phyloP scores from a whole-genome alignment of 2,113 vertebrate species.

The Chaetorhynchus papuensis region DNA sequence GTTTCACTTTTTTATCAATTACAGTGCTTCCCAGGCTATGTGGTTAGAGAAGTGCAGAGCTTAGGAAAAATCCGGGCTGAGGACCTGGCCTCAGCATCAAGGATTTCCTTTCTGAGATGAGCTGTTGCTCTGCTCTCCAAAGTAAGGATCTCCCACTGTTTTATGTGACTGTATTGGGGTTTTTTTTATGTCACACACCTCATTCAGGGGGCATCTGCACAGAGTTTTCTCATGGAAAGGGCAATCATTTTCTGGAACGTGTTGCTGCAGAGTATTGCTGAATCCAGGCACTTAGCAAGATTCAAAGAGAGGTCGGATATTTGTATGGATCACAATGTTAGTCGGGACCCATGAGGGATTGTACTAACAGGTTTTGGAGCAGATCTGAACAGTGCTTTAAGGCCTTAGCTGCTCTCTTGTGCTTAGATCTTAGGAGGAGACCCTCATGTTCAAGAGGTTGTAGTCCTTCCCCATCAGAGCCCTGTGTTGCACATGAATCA shows the following conservation, averaged over 20 bases:
- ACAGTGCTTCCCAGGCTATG: not conserved
- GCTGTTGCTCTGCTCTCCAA: not conserved
- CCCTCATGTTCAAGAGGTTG: rapidly evolving
- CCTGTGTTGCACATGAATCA: not conserved
- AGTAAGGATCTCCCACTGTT: conserved; percentile 26
- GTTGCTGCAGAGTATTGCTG: not conserved
- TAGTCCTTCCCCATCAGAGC: not conserved
- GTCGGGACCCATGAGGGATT: not conserved
- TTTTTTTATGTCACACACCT: conserved; percentile 12
- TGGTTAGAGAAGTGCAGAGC: not conserved
- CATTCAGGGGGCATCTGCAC: not conserved
- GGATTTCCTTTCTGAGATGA: conserved; percentile 33
- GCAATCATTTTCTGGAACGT: not conserved
- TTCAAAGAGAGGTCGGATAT: not conserved
- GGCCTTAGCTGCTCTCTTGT: not conserved
- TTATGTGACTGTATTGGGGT: not conserved
- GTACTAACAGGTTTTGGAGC: not conserved
- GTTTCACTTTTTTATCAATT: not conserved
- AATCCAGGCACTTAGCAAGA: not conserved
- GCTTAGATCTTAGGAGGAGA: not conserved
- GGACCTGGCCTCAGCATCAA: not conserved
- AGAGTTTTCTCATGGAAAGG: not conserved
- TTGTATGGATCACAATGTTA: not conserved
- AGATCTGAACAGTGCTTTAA: not conserved
- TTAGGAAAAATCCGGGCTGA: conserved; percentile 19